A percentile compares a stretch with the other conserved stretches of the same genome.
Conservation (phyloP, 2,797 vertebrate genomes). For the Characodon lateralis region DNA sequence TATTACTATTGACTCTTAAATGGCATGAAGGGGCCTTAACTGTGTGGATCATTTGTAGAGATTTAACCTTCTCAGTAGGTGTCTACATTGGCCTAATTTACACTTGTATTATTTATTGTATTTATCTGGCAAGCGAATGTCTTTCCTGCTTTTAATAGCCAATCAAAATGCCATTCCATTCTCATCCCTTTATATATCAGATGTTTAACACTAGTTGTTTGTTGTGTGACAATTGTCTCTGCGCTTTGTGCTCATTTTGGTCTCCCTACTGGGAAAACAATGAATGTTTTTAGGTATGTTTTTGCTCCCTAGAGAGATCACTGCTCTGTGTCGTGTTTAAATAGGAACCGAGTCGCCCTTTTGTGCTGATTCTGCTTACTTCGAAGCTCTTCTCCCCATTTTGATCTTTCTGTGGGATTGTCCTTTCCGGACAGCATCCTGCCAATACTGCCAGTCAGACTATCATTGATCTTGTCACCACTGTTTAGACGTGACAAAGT, state of each 20-base stretch:
- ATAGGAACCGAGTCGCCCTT: background rate
- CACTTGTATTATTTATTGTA: too few relatives aligned
- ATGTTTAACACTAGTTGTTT: too few relatives aligned
- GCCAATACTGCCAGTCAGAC: conserved; percentile 40
- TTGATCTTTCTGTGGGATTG: conserved; percentile 22
- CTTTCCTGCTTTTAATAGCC: too few relatives aligned
- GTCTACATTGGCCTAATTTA: too few relatives aligned
- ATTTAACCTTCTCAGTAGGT: too few relatives aligned
- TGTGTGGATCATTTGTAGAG: too few relatives aligned
- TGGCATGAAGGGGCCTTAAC: too few relatives aligned
- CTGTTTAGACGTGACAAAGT: conserved; percentile 27
- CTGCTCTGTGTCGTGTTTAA: conserved; percentile 1
- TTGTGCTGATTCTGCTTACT: conserved; percentile 27
- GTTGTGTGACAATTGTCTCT: too few relatives aligned
- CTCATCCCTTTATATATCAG: too few relatives aligned
- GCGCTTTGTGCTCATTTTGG: background rate
- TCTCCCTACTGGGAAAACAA: background rate
- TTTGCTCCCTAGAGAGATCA: background rate
- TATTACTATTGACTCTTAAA: too few relatives aligned
- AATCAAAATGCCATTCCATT: too few relatives aligned
- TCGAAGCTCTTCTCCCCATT: background rate
- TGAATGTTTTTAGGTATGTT: conserved; percentile 3
- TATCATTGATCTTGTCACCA: conserved; percentile 36
- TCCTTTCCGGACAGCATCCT: conserved; percentile 12
- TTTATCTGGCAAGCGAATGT: too few relatives aligned